Conservation (phyloP, 2,888 invertebrate genomes). For the Tachystola acroxantha region DNA sequence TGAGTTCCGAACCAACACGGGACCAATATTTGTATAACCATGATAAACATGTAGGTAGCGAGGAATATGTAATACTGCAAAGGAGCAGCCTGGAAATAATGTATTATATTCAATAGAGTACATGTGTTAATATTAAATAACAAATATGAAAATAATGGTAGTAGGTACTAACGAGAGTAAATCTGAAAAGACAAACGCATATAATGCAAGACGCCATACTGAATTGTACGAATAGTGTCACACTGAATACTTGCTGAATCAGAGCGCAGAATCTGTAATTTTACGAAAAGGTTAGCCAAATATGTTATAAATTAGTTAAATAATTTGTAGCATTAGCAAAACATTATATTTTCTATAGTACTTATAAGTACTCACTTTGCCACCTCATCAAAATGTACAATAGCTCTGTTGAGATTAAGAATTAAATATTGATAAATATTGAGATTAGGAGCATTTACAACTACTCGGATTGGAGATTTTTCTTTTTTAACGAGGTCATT, state of each 20-base stretch:
- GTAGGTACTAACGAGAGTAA: conserved; percentile 43
- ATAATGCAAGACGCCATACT: conserved; percentile 46
- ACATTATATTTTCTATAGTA: too few species aligned
- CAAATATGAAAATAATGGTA: too few species aligned
- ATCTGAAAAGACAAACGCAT: conserved; percentile 51
- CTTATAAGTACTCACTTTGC: conserved; percentile 45
- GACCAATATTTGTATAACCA: conserved; percentile 45
- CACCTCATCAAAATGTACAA: conserved; percentile 40
- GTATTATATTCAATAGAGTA: too few species aligned
- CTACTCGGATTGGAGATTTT: too few species aligned
- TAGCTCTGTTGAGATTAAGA: conserved; percentile 31
- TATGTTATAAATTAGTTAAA: too few species aligned
- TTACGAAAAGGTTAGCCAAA: conserved; percentile 8
- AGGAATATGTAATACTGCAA: conserved; percentile 45
- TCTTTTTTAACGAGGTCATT: background rate
- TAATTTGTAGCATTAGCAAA: too few species aligned
- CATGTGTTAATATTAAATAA: too few species aligned
- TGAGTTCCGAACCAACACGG: conserved; percentile 55
- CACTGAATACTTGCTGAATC: conserved; percentile 40
- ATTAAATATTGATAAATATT: conserved; percentile 14
- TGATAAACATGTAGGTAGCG: conserved; percentile 37
- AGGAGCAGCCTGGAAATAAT: conserved; percentile 38
- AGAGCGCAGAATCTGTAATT: conserved; percentile 46
- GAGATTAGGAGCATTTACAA: too few species aligned
- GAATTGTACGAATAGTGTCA: conserved; percentile 46